Evolutionary conservation across 1,140 invertebrate species (phyloP).

Genomic region (Anadara kagoshimensis): DNA sequence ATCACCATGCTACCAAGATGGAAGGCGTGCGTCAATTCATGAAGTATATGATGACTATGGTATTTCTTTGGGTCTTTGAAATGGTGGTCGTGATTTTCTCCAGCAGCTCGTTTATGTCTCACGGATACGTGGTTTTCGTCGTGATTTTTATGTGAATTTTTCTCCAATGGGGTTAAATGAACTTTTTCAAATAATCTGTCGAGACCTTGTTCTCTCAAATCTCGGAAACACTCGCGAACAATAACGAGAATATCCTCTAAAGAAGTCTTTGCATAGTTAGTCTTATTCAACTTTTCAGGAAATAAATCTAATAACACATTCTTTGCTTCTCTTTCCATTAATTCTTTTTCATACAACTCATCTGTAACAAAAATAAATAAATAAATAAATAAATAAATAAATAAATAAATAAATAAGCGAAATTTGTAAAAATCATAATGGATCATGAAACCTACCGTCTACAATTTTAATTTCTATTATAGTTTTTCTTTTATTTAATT

Average conservation of each 20-base stretch:
- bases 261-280: constrained; percentile 40
- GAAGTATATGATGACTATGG: constrained; percentile 52
- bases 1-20: constrained; percentile 65
- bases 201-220: constrained; percentile 9
- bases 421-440: no score
- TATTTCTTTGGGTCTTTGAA: constrained; percentile 39
- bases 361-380: constrained; percentile 48
- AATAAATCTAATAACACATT: constrained; percentile 57
- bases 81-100: constrained; percentile 49
- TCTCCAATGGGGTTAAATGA: no score
- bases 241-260: constrained; percentile 49
- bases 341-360: constrained; percentile 57
- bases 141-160: constrained; percentile 3
- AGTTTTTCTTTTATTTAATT: no score
- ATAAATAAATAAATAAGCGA: no score
- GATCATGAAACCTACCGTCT: no score
- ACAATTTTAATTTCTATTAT: no score
- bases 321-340: constrained; percentile 52
- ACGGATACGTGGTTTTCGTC: constrained; percentile 33
- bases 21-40: constrained; percentile 65
- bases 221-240: constrained; percentile 40
- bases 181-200: neutral
- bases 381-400: no score
- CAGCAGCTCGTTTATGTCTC: constrained; percentile 38
- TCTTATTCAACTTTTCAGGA: constrained; percentile 51